A percentile compares a stretch with the other conserved stretches of the same genome.
phyloP scores from a whole-genome alignment of 2,113 vertebrate genomes.

The Ancistrus triradiatus region DNA sequence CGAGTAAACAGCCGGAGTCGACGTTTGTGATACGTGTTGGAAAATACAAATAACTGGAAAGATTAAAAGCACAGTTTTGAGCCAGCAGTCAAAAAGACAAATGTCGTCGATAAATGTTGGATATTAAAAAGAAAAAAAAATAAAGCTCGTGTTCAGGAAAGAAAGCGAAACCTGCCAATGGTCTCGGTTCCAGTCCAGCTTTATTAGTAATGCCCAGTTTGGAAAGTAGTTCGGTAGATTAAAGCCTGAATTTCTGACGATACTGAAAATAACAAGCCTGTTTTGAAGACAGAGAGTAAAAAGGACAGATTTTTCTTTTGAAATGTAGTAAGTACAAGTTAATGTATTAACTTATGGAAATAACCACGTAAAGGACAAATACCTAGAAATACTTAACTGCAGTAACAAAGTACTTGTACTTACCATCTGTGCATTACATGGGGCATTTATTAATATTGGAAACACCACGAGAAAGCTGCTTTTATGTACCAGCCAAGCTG shows the following conservation, averaged over 20 bases:
- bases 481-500: too few species aligned
- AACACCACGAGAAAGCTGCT: too few species aligned
- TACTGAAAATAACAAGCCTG: too few species aligned
- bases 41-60: conserved; percentile 13
- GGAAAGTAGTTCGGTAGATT: neutral
- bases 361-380: too few species aligned
- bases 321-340: too few species aligned
- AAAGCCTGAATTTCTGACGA: neutral
- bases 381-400: too few species aligned
- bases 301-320: too few species aligned
- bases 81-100: conserved; percentile 3
- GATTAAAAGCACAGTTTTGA: conserved; percentile 14
- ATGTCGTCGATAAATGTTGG: conserved; percentile 3
- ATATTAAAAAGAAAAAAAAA: neutral
- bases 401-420: too few species aligned
- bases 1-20: conserved; percentile 10
- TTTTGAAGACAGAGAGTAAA: too few species aligned
- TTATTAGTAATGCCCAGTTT: neutral
- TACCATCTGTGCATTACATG: too few species aligned
- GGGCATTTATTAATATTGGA: too few species aligned
- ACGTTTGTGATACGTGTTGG: neutral
- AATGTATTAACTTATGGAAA: too few species aligned
- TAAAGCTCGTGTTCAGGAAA: neutral
- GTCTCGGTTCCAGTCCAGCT: neutral
- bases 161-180: neutral